A percentile compares a stretch with the other conserved stretches of the same genome.
phyloP scores from a whole-genome alignment of 2,888 invertebrate species.

The Ochropleura plecta region DNA sequence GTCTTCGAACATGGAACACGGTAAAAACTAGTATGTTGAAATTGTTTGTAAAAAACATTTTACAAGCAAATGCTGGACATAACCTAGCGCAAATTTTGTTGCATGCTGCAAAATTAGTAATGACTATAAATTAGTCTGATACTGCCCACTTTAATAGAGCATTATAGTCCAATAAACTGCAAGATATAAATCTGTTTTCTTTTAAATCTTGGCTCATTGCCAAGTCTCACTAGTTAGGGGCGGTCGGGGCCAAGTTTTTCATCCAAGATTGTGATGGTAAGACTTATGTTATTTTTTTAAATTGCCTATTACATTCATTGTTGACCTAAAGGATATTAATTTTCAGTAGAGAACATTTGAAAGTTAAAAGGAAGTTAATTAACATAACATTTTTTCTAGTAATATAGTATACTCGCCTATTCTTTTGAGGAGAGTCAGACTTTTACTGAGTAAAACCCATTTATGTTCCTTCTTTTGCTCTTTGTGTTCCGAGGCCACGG shows the following conservation, averaged over 20 bases:
- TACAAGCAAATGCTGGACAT: neutral
- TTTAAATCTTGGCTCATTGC: slow-evolving; percentile 24
- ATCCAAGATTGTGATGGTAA: neutral
- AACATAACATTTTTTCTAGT: neutral
- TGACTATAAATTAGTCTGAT: slow-evolving; percentile 25
- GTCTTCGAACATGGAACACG: neutral
- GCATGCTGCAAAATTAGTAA: neutral
- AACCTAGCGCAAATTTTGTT: neutral
- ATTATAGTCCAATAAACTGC: slow-evolving; percentile 30
- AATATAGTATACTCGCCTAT: neutral
- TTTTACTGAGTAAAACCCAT: too few species aligned
- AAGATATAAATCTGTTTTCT: slow-evolving; percentile 32
- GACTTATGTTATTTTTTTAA: neutral
- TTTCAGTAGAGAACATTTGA: neutral
- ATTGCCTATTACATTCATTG: slow-evolving; percentile 1
- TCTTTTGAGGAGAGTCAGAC: too few species aligned
- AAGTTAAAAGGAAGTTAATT: neutral
- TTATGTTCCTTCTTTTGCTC: too few species aligned
- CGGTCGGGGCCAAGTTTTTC: neutral
- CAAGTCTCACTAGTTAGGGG: slow-evolving; percentile 12
- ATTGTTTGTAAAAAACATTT: neutral
- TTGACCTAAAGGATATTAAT: neutral
- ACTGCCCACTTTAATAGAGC: slow-evolving; percentile 9
- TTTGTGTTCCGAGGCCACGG: too few species aligned
- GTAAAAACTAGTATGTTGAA: neutral